These are phyloP conservation scores for Andrena hattorfiana DNA, from an alignment of 2,888 invertebrate genomes.

Conservation along the genomic window DNA sequence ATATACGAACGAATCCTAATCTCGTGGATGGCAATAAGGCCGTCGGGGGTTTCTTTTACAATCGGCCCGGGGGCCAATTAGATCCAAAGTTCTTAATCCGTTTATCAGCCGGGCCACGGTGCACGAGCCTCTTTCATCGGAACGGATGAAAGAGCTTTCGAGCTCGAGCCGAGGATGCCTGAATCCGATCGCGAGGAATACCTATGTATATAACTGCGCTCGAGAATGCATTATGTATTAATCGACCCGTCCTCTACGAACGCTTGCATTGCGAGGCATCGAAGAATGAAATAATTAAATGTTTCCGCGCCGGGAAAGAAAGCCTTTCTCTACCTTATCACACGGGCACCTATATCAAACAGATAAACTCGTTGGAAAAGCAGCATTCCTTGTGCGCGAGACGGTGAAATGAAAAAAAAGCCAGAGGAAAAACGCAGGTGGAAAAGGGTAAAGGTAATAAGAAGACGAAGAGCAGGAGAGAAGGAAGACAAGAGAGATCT, in stretches of 20 bases:
- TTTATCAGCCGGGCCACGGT: constrained; percentile 70
- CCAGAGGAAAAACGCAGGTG: background rate
- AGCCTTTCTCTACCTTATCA: too few relatives aligned
- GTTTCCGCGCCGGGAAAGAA: background rate
- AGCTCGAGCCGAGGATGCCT: constrained; percentile 21
- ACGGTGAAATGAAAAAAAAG: background rate
- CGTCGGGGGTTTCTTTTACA: constrained; percentile 70
- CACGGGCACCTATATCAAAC: too few relatives aligned
- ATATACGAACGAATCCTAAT: constrained; percentile 65
- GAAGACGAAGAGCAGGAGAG: constrained; percentile 7
- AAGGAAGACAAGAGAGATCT: constrained; percentile 60
- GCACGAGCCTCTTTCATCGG: constrained; percentile 62
- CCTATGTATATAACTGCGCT: background rate
- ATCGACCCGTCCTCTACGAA: constrained; percentile 25
- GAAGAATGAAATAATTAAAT: background rate
- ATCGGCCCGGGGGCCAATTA: constrained; percentile 71
- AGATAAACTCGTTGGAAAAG: background rate
- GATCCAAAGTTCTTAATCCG: constrained; percentile 74
- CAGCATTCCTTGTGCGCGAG: background rate
- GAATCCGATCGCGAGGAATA: constrained; percentile 47
- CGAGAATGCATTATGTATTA: constrained; percentile 36
- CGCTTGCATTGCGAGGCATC: constrained; percentile 2
- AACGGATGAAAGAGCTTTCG: constrained; percentile 58
- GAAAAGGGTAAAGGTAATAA: background rate
- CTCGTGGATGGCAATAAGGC: constrained; percentile 62